phyloP scores from a whole-genome alignment of 2,888 invertebrate genomes.

The Tipula unca region DNA sequence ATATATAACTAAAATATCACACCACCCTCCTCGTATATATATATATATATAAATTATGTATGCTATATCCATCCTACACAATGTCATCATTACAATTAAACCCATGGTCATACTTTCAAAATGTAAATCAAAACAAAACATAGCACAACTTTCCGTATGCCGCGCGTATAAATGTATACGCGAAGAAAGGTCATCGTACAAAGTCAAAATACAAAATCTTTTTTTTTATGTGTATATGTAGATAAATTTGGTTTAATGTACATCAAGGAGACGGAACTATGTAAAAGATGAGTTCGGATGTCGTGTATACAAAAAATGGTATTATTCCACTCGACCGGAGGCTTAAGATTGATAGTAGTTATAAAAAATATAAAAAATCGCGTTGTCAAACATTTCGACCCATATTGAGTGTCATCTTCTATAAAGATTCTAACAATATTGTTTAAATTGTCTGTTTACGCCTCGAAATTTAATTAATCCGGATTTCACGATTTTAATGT shows the following conservation, averaged over 20 bases:
- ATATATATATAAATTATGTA: too few relatives aligned
- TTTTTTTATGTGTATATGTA: too few relatives aligned
- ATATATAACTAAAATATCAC: background rate
- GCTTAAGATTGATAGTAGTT: too few relatives aligned
- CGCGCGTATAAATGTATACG: background rate
- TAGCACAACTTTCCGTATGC: background rate
- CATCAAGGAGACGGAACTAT: background rate
- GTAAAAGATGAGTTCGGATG: background rate
- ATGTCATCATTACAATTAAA: background rate
- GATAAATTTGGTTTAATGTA: too few relatives aligned
- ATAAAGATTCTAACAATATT: background rate
- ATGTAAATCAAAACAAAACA: background rate
- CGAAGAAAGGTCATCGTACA: background rate
- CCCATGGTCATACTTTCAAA: background rate
- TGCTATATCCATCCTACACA: background rate
- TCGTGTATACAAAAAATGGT: background rate
- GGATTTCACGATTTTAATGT: background rate
- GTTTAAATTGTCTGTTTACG: background rate
- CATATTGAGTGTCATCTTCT: background rate
- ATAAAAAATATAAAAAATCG: too few relatives aligned
- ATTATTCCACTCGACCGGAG: background rate
- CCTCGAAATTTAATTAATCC: background rate
- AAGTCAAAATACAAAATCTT: background rate
- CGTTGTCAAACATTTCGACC: too few relatives aligned
- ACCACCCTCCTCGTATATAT: background rate